A percentile compares a stretch with the other conserved stretches of the same genome.
Conservation (phyloP, 2,797 vertebrate species). For the Pyrocephalus nanus region DNA sequence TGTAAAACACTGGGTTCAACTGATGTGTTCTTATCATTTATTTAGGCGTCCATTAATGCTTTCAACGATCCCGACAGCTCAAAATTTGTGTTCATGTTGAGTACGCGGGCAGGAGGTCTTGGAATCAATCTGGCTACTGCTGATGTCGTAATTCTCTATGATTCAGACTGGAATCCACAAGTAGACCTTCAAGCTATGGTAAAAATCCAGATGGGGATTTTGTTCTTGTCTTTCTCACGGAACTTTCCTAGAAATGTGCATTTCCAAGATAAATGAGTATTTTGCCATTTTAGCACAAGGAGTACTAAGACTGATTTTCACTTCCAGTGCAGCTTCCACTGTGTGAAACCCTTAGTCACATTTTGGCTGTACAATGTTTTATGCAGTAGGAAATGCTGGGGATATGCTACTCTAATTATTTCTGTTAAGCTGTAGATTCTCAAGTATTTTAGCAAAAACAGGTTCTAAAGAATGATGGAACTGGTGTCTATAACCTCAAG, state of each 20-base stretch:
- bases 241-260: neutral
- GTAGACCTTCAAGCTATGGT: conserved; percentile 99
- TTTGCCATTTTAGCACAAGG: neutral
- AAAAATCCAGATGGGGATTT: neutral
- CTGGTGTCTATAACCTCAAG: neutral
- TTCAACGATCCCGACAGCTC: conserved; percentile 93
- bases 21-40: neutral
- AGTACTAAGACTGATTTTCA: neutral
- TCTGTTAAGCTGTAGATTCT: neutral
- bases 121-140: conserved; percentile 98
- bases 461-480: neutral
- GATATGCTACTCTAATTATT: neutral
- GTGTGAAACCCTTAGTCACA: neutral
- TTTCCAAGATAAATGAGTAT: neutral
- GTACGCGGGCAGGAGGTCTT: conserved; percentile 95
- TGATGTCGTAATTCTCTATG: conserved; percentile 97
- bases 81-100: conserved; percentile 98
- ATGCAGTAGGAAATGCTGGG: neutral
- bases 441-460: neutral
- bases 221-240: rapidly evolving
- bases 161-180: conserved; percentile 99
- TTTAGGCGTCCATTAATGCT: conserved; percentile 92
- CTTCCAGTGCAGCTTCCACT: neutral
- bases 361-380: neutral
- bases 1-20: neutral